Evolutionary conservation across 2,888 invertebrate genomes (phyloP), one percentile per base, ranked within the genome.

Genomic region (Xestobium rufovillosum): DNA sequence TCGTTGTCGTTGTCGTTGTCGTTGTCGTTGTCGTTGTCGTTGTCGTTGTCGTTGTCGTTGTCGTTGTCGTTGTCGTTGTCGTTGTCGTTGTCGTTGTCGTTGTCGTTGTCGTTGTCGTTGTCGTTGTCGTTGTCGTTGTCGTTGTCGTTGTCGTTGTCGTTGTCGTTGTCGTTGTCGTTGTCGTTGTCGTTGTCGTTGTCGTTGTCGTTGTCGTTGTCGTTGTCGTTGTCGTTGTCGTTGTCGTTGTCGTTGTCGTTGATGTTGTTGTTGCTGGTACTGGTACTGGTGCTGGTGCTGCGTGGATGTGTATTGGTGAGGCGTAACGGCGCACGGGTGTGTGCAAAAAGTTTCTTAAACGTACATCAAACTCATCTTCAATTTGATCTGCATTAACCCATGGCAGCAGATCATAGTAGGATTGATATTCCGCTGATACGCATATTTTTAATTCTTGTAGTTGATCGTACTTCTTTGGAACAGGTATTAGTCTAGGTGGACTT

Each of bases 21-120:
- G 26, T 26, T 26, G 26, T 26, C 3, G 26, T 26, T 26, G 26
- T 26, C 3, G 26, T 26, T 26, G 26, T 26, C 3, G 26, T 26
- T 26, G 26, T 26, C 3, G 26, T 26, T 26, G 26, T 26, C 3
- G 26, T 26, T 26, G 26, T 26, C 3, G 26, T 26, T 4, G 26
- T 26, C 3, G 26, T 26, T 26, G 26, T 26, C 3, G 26, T 26
- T 4, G 26, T 26, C 3, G 26, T 26, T 26, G 26, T 26, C 3
- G 26, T 26, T 4, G 26, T 26, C 3, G 26, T 26, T 26, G 26
- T 26, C 3, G 26, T 26, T 4, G 26, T 26, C 3, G 26, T 26
- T 26, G 26, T 26, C 3, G 26, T 26, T 4, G 26, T 26, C 3
- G 26, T 26, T 26, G 26, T 26, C 3, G 26, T 26, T 4, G 26